phyloP scores from a whole-genome alignment of 1,140 invertebrate genomes.

The Drosophila fuyamai region DNA sequence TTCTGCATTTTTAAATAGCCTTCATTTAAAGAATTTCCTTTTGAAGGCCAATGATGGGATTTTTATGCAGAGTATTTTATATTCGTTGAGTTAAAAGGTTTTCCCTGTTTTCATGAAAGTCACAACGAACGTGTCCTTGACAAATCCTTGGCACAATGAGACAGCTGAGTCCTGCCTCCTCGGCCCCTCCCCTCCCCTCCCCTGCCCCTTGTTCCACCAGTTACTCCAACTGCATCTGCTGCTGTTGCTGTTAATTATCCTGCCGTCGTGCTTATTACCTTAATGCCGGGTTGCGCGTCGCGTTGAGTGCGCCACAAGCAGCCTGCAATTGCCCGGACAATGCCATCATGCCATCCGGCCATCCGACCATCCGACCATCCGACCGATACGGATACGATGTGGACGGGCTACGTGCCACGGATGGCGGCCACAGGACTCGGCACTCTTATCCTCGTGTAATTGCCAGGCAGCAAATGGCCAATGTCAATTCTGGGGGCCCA shows the following conservation, averaged over 20 bases:
- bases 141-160: conserved; percentile 11
- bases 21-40: too few species aligned
- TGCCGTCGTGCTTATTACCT: conserved; percentile 69
- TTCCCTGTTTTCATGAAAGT: neutral
- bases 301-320: conserved; percentile 48
- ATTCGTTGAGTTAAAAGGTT: neutral
- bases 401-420: conserved; percentile 54
- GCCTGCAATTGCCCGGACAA: conserved; percentile 62
- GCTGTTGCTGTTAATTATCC: conserved; percentile 70
- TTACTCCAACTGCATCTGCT: conserved; percentile 35
- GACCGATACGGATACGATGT: neutral
- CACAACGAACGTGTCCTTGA: conserved; percentile 3
- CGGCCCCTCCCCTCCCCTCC: neutral
- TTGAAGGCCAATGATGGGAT: neutral
- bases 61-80: neutral
- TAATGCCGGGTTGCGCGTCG: conserved; percentile 66
- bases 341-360: conserved; percentile 9
- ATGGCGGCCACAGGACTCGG: neutral
- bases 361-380: neutral
- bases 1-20: too few species aligned
- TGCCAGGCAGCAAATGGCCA: conserved; percentile 61
- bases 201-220: neutral
- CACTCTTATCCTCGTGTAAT: conserved; percentile 43
- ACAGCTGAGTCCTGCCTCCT: conserved; percentile 24
- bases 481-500: conserved; percentile 37